A percentile compares a stretch with the other conserved stretches of the same genome.
phyloP scores from a whole-genome alignment of 1,140 invertebrate species.

The Muscidifurax raptorellus region DNA sequence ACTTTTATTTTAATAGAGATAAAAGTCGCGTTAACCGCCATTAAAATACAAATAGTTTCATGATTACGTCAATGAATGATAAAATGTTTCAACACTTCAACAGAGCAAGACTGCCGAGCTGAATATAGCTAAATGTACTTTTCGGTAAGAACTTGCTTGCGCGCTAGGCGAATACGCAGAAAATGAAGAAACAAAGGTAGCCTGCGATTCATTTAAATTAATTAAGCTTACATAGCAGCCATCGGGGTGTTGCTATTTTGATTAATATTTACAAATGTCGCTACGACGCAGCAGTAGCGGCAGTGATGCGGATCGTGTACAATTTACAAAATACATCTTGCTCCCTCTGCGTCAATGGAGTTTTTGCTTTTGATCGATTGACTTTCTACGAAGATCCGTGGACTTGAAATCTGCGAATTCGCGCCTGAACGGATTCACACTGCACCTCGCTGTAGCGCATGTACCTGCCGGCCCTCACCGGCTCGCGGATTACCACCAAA shows the following conservation, averaged over 20 bases:
- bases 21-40: not conserved
- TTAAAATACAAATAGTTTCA: conserved; percentile 39
- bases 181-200: not conserved
- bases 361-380: not conserved
- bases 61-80: not conserved
- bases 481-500: conserved; percentile 77
- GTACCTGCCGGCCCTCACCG: conserved; percentile 73
- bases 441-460: conserved; percentile 77
- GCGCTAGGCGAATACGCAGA: conserved; percentile 24
- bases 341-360: not conserved
- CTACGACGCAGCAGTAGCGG: not conserved
- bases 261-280: conserved; percentile 42
- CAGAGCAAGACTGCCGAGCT: not conserved
- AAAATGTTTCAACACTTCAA: conserved; percentile 25
- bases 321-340: conserved; percentile 40
- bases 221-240: conserved; percentile 36
- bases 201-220: conserved; percentile 39
- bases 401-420: conserved; percentile 75
- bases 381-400: conserved; percentile 71
- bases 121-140: not conserved
- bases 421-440: conserved; percentile 76
- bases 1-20: conserved; percentile 29
- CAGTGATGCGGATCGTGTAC: not conserved
- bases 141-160: conserved; percentile 18
- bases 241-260: not conserved